phyloP scores from a whole-genome alignment of 2,113 vertebrate species.

The Todiramphus saurophagus region DNA sequence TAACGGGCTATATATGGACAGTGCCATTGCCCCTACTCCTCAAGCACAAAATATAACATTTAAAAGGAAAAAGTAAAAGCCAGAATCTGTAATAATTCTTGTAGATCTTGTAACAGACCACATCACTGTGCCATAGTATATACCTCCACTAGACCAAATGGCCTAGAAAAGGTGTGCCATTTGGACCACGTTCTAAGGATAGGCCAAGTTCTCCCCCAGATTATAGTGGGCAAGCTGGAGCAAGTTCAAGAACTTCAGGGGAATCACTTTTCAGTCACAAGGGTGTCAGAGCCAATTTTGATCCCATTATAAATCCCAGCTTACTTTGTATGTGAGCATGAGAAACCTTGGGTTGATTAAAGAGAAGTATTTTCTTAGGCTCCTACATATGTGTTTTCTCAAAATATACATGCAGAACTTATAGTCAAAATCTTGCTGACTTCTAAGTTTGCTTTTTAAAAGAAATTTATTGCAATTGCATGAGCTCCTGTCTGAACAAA shows the following conservation, averaged over 20 bases:
- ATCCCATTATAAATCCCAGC: background rate
- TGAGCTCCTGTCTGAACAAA: conserved; percentile 5
- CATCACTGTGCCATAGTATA: background rate
- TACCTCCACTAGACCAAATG: background rate
- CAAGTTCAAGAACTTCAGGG: background rate
- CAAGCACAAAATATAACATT: background rate
- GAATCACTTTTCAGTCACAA: background rate
- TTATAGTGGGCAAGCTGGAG: background rate
- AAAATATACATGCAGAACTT: background rate
- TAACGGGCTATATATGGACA: background rate
- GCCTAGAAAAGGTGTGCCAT: background rate
- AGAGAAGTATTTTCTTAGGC: conserved; percentile 3
- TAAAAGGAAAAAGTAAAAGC: background rate
- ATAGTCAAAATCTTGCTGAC: background rate
- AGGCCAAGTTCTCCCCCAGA: background rate
- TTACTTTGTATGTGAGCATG: background rate
- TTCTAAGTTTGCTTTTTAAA: conserved; percentile 7
- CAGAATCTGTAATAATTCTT: background rate
- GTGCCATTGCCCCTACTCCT: background rate
- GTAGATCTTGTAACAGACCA: background rate
- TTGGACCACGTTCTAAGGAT: background rate
- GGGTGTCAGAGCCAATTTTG: background rate
- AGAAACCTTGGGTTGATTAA: background rate
- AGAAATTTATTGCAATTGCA: background rate
- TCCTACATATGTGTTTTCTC: background rate